A percentile compares a stretch with the other conserved stretches of the same genome.
phyloP scores from a whole-genome alignment of 2,888 invertebrate species.

The Zygothrica quintamaculata region DNA sequence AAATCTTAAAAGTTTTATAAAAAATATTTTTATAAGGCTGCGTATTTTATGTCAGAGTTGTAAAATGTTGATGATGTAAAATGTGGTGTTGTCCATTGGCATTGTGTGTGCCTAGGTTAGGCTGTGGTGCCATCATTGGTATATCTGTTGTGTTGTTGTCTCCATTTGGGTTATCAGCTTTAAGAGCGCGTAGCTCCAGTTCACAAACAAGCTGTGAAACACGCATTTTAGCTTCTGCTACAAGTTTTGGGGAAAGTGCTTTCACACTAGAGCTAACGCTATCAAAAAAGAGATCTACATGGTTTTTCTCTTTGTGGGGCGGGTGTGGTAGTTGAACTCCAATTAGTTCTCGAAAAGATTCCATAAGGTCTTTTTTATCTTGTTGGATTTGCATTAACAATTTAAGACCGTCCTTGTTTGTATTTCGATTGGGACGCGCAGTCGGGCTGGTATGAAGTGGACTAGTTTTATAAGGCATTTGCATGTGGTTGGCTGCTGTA shows the following conservation, averaged over 20 bases:
- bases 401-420: constrained; percentile 45
- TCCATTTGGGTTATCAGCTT: constrained; percentile 41
- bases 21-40: constrained; percentile 6
- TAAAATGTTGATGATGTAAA: constrained; percentile 23
- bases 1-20: constrained; percentile 10
- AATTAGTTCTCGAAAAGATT: constrained; percentile 83
- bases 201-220: constrained; percentile 73
- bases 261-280: constrained; percentile 76
- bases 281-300: constrained; percentile 74
- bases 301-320: constrained; percentile 73
- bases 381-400: constrained; percentile 55
- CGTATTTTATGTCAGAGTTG: constrained; percentile 30
- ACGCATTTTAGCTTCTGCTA: constrained; percentile 75
- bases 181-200: constrained; percentile 62
- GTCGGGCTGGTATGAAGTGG: not conserved
- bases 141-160: constrained; percentile 20
- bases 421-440: constrained; percentile 11
- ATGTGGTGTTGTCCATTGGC: constrained; percentile 14
- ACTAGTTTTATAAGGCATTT: constrained; percentile 14
- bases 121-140: constrained; percentile 9
- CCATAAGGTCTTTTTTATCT: constrained; percentile 81
- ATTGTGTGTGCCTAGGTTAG: constrained; percentile 12
- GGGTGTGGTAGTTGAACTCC: constrained; percentile 53
- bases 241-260: constrained; percentile 66
- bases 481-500: not conserved